These are phyloP conservation scores for Epinotia bilunana DNA, from an alignment of 2,888 invertebrate species.

Conservation along the genomic window DNA sequence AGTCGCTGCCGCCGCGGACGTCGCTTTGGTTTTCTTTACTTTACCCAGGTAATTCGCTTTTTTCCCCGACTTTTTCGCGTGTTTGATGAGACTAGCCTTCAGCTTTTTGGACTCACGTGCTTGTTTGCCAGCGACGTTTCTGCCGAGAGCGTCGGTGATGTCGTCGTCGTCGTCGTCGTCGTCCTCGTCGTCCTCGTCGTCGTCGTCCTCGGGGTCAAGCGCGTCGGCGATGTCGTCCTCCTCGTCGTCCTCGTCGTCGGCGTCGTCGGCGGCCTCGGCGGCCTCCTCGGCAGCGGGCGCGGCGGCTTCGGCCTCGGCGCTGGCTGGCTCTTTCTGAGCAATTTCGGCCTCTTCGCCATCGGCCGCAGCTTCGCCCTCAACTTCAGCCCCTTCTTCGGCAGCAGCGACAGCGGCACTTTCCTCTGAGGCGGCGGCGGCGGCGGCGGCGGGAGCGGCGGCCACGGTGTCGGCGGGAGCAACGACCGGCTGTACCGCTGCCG, in stretches of 20 bases:
- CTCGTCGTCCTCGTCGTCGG: slow-evolving; percentile 86
- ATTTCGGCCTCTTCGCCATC: slow-evolving; percentile 75
- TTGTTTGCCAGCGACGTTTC: slow-evolving; percentile 75
- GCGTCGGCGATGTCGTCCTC: slow-evolving; percentile 84
- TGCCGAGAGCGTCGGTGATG: slow-evolving; percentile 86
- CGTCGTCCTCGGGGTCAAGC: slow-evolving; percentile 86
- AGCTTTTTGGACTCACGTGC: slow-evolving; percentile 95
- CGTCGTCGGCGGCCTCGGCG: slow-evolving; percentile 71
- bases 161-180: slow-evolving; percentile 88
- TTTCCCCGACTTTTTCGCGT: slow-evolving; percentile 80
- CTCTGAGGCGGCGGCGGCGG: slow-evolving; percentile 61
- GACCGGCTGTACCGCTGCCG: slow-evolving; percentile 78
- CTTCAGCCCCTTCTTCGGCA: slow-evolving; percentile 54
- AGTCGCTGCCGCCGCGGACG: slow-evolving; percentile 75
- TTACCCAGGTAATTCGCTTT: slow-evolving; percentile 79
- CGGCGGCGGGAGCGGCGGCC: slow-evolving; percentile 70
- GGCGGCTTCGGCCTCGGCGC: slow-evolving; percentile 67
- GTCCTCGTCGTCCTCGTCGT: slow-evolving; percentile 87
- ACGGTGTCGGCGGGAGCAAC: slow-evolving; percentile 74
- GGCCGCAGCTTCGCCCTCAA: slow-evolving; percentile 70
- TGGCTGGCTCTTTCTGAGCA: slow-evolving; percentile 75
- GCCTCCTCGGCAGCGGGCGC: slow-evolving; percentile 65
- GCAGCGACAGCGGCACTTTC: slow-evolving; percentile 67
- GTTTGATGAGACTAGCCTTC: slow-evolving; percentile 74
- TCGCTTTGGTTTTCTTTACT: slow-evolving; percentile 83